Percentiles rank a stretch among this genome's conserved stretches.
phyloP scores from a whole-genome alignment of 2,797 vertebrate species.

The Hipposideros larvatus region DNA sequence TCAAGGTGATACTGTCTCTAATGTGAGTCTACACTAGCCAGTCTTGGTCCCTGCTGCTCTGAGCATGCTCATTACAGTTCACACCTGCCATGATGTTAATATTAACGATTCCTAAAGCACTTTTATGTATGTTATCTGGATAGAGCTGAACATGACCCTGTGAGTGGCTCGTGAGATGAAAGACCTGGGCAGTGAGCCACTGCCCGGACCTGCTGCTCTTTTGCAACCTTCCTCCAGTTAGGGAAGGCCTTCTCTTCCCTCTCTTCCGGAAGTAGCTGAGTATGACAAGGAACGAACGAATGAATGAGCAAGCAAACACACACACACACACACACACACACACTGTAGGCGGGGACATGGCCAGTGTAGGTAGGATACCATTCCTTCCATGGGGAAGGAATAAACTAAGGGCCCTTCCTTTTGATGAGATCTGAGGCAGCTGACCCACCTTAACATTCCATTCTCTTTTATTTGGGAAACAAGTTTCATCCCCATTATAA shows the following conservation, averaged over 20 bases:
- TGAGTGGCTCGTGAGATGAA: no score
- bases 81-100: neutral
- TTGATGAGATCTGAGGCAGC: neutral
- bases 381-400: no score
- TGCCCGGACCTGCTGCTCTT: neutral
- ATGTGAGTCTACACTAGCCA: neutral
- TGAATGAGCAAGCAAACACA: accelerated
- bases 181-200: neutral
- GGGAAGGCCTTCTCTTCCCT: neutral
- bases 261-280: neutral
- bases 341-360: neutral
- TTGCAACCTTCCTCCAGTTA: neutral
- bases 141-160: neutral
- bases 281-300: neutral
- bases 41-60: neutral
- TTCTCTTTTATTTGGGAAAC: neutral
- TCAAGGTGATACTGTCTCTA: neutral
- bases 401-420: neutral
- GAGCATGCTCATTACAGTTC: accelerated
- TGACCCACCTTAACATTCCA: neutral
- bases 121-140: neutral
- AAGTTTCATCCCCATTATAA: neutral
- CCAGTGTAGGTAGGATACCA: accelerated
- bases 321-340: no score
- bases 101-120: accelerated